Evolutionary conservation across 2,113 vertebrate species (phyloP).

Genomic region (Hemibagrus wyckioides): DNA sequence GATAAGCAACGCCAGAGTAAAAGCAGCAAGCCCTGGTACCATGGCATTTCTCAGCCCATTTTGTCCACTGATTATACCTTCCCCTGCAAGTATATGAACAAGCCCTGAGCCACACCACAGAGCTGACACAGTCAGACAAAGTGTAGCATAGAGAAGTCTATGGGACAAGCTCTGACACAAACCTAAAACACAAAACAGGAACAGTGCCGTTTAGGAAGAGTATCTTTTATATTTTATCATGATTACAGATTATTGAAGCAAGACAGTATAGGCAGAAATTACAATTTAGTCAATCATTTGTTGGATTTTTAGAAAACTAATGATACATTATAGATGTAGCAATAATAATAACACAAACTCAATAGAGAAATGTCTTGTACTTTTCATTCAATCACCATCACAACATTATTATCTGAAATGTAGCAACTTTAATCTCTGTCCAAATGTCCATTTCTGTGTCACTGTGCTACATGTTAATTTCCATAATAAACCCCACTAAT

Average conservation of each 20-base stretch:
- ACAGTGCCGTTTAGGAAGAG: not conserved
- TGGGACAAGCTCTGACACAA: constrained; percentile 68
- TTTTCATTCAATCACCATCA: no score
- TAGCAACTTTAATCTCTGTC: no score
- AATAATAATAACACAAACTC: not conserved
- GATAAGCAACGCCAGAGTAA: constrained; percentile 75
- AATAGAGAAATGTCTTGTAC: no score
- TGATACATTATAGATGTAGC: not conserved
- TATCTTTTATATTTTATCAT: not conserved
- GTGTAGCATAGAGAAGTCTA: constrained; percentile 66
- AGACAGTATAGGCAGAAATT: no score
- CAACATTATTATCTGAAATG: no score
- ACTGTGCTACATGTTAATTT: no score
- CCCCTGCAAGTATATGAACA: constrained; percentile 75
- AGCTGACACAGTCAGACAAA: constrained; percentile 80
- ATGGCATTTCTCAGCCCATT: constrained; percentile 64
- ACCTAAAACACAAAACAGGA: constrained; percentile 65
- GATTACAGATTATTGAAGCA: not conserved
- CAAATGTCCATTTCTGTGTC: not conserved
- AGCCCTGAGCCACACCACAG: constrained; percentile 82
- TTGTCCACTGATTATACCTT: constrained; percentile 55
- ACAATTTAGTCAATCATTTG: not conserved
- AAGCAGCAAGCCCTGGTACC: constrained; percentile 78
- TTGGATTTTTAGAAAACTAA: not conserved
- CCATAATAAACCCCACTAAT: no score